Conservation (phyloP, 2,113 vertebrate genomes). For the Geococcyx californianus region DNA sequence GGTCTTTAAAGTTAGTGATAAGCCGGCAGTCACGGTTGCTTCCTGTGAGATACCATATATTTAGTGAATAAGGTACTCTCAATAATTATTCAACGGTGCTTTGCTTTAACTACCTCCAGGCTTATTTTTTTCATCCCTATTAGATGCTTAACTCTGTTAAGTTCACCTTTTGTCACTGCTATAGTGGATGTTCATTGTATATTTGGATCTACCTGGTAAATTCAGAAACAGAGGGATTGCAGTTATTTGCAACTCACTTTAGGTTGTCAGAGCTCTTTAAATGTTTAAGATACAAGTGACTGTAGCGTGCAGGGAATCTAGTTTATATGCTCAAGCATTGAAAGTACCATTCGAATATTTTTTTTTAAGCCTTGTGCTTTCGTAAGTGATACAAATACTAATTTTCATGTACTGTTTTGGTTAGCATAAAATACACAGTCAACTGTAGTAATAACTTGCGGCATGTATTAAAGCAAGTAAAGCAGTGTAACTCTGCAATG, state of each 20-base stretch:
- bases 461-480: neutral
- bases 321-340: neutral
- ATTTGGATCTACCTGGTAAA: neutral
- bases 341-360: neutral
- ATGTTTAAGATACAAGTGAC: neutral
- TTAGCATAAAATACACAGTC: neutral
- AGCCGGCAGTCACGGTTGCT: accelerated
- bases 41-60: accelerated
- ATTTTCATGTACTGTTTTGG: neutral
- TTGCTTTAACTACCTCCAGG: neutral
- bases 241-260: neutral
- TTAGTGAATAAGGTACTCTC: too few species aligned
- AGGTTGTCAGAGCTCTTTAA: neutral
- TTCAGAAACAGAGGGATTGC: neutral
- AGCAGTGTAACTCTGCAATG: neutral
- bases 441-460: neutral
- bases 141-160: accelerated
- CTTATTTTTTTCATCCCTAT: neutral
- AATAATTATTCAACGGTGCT: neutral
- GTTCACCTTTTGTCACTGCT: accelerated
- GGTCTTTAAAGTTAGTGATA: accelerated
- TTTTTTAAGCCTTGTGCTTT: neutral
- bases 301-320: neutral
- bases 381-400: neutral
- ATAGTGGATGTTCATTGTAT: accelerated